A percentile compares a stretch with the other conserved stretches of the same genome.
These are phyloP conservation scores for Tenthredo livida DNA, from an alignment of 2,888 invertebrate genomes.

Conservation along the genomic window DNA sequence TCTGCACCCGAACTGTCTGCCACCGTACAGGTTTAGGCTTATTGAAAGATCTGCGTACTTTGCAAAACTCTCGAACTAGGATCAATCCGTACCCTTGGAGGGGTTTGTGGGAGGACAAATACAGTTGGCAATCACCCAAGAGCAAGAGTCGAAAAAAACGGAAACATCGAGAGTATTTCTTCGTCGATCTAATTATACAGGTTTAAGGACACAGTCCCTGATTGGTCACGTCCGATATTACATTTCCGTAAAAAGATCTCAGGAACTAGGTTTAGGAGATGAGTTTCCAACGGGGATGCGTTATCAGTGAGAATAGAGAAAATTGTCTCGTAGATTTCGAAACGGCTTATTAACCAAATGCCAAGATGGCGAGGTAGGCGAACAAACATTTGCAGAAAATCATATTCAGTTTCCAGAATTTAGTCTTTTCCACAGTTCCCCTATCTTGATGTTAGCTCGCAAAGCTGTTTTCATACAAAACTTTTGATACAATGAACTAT, in stretches of 20 bases:
- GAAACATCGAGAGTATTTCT: not conserved
- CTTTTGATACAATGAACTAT: conserved; percentile 64
- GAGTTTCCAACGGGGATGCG: not conserved
- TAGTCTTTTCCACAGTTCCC: conserved; percentile 58
- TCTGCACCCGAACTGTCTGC: conserved; percentile 35
- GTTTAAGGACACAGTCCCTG: not conserved
- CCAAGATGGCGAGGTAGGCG: not conserved
- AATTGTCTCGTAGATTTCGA: not conserved
- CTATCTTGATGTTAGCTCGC: conserved; percentile 62
- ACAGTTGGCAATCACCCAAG: conserved; percentile 27
- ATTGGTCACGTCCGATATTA: conserved; percentile 47
- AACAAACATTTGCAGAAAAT: not conserved
- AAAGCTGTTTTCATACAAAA: conserved; percentile 69
- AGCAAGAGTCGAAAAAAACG: not conserved
- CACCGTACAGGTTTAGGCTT: conserved; percentile 29
- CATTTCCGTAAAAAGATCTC: not conserved
- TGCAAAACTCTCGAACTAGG: conserved; percentile 33
- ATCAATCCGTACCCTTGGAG: not conserved
- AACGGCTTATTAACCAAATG: conserved; percentile 24
- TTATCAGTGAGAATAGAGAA: not conserved
- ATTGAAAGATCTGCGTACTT: conserved; percentile 47
- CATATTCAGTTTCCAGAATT: conserved; percentile 58
- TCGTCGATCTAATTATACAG: conserved; percentile 32
- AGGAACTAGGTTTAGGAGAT: not conserved
- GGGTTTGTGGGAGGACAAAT: conserved; percentile 11